These are phyloP conservation scores for Calosoma granatense DNA, from an alignment of 1,140 invertebrate species.

Conservation along the genomic window DNA sequence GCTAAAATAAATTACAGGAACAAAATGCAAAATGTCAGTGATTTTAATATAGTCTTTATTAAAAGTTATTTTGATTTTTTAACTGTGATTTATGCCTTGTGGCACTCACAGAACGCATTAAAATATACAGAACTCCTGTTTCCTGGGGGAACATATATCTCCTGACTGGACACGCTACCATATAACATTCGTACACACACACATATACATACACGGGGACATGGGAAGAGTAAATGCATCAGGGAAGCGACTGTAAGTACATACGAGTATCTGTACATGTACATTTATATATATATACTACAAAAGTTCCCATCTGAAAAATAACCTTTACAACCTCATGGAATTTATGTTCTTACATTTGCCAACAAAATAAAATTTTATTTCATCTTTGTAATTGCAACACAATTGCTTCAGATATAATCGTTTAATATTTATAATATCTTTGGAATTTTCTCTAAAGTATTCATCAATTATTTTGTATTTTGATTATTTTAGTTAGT, in stretches of 20 bases:
- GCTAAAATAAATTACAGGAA: background rate
- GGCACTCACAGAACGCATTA: background rate
- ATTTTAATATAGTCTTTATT: background rate
- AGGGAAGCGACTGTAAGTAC: too few species aligned
- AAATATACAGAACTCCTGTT: background rate
- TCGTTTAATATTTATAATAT: too few species aligned
- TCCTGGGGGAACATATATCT: background rate
- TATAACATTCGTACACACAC: background rate
- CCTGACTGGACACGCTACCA: background rate
- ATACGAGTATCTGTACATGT: too few species aligned
- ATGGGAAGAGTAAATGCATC: too few species aligned
- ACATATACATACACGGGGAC: too few species aligned
- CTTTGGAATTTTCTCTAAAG: too few species aligned
- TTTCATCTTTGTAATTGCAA: too few species aligned
- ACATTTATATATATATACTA: too few species aligned
- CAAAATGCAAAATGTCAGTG: background rate
- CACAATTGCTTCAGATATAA: too few species aligned
- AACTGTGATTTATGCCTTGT: background rate
- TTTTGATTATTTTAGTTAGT: too few species aligned
- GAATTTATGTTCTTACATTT: background rate
- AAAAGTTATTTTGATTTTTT: conserved; percentile 9
- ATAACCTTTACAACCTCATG: background rate
- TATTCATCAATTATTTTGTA: too few species aligned
- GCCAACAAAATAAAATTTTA: conserved; percentile 1
- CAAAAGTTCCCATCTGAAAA: conserved; percentile 6